Conservation (phyloP, 2,113 vertebrate genomes). For the Ovibos moschatus region DNA sequence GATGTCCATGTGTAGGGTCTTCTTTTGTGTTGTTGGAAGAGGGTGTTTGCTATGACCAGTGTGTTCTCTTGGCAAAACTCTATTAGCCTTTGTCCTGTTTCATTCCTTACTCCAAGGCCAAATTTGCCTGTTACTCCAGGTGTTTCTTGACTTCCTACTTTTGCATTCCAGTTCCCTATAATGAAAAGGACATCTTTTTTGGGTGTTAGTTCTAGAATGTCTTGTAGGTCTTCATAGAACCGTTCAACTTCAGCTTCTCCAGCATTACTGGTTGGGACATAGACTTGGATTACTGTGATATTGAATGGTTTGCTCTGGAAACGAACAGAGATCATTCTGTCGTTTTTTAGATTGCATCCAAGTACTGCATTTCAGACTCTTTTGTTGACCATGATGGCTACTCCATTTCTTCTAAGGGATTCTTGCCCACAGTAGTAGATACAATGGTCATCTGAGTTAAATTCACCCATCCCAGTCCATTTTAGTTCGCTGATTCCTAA, state of each 20-base stretch:
- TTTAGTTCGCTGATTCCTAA: neutral
- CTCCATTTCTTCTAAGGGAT: neutral
- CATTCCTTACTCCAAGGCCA: no score
- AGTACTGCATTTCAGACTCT: neutral
- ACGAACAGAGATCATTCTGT: neutral
- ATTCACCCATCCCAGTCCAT: neutral
- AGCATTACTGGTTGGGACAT: neutral
- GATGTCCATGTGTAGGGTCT: no score
- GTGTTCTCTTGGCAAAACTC: no score
- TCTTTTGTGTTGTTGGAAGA: no score
- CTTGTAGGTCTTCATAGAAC: neutral
- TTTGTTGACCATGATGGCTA: neutral
- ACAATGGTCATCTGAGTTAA: neutral
- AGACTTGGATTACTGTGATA: neutral
- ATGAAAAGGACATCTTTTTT: neutral
- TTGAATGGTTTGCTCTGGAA: neutral
- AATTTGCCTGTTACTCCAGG: no score
- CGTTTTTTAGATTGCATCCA: neutral
- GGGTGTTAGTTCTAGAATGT: neutral
- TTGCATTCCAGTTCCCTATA: neutral
- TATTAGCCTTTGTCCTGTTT: no score
- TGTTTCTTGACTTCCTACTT: no score
- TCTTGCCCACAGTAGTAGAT: neutral
- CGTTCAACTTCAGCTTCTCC: neutral
- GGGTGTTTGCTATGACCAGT: no score